These are phyloP conservation scores for Brachypteracias leptosomus DNA, from an alignment of 2,113 vertebrate species.

Conservation along the genomic window DNA sequence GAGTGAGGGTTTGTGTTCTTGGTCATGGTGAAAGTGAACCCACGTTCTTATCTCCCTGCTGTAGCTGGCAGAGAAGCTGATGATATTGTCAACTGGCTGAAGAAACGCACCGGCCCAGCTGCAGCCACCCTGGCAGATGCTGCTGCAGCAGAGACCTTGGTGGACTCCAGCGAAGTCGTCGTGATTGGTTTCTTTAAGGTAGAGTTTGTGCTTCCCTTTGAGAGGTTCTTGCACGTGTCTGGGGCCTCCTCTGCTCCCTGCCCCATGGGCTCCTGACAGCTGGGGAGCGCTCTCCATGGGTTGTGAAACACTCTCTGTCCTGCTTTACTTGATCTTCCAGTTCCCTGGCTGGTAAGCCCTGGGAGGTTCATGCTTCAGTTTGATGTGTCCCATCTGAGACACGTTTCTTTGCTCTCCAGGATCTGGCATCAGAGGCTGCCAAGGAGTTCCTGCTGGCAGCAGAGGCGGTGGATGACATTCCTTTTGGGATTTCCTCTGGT, in stretches of 20 bases:
- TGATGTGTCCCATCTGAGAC: neutral
- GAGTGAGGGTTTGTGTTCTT: neutral
- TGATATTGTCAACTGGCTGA: slow-evolving; percentile 93
- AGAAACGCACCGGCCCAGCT: slow-evolving; percentile 92
- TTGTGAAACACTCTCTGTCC: neutral
- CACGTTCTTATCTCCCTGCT: neutral
- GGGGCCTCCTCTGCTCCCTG: neutral
- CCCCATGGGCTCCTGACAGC: neutral
- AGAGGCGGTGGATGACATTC: slow-evolving; percentile 89
- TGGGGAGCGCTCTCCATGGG: neutral
- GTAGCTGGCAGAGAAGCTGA: slow-evolving; percentile 93
- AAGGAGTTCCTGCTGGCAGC: slow-evolving; percentile 87
- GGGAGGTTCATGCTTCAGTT: neutral
- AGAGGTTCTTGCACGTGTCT: neutral
- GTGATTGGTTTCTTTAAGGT: slow-evolving; percentile 99
- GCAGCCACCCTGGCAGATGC: slow-evolving; percentile 76
- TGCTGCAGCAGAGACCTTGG: slow-evolving; percentile 76
- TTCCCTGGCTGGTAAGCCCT: neutral
- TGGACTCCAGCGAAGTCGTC: slow-evolving; percentile 87
- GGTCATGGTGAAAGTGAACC: fast-evolving
- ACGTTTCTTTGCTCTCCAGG: slow-evolving; percentile 64
- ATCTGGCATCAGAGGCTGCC: slow-evolving; percentile 78
- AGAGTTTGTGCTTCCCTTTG: neutral
- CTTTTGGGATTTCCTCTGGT: slow-evolving; percentile 85
- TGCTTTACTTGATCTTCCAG: neutral